A percentile compares a stretch with the other conserved stretches of the same genome.
phyloP scores from a whole-genome alignment of 1,140 invertebrate species.

The Pseudoatta argentina region DNA sequence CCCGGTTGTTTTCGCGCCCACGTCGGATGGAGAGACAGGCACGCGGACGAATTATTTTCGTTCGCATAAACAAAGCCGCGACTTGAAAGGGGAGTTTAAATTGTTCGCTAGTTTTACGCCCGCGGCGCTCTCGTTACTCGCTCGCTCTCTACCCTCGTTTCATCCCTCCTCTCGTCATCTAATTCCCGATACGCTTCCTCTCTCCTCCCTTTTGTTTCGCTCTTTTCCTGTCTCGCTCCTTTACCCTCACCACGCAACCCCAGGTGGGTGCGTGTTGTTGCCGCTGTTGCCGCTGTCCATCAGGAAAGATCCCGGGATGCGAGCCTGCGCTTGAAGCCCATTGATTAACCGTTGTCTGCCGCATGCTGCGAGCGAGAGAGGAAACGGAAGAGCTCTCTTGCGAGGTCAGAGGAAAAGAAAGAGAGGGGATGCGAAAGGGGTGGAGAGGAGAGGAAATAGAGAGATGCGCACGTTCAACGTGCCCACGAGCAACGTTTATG shows the following conservation, averaged over 20 bases:
- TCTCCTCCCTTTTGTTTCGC: slow-evolving; percentile 8
- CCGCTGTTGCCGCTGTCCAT: slow-evolving; percentile 83
- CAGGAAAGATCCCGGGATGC: slow-evolving; percentile 84
- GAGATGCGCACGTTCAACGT: slow-evolving; percentile 55
- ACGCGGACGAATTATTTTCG: slow-evolving; percentile 82
- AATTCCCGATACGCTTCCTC: slow-evolving; percentile 29
- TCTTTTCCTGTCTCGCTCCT: background rate
- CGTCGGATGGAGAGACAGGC: slow-evolving; percentile 2
- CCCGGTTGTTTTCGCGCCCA: slow-evolving; percentile 18
- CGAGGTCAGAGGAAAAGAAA: background rate
- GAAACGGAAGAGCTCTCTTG: slow-evolving; percentile 60
- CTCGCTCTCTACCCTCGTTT: background rate
- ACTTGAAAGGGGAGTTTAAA: slow-evolving; percentile 85
- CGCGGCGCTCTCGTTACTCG: slow-evolving; percentile 64
- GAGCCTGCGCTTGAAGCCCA: slow-evolving; percentile 84
- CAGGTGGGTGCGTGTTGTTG: slow-evolving; percentile 70
- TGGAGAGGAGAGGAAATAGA: slow-evolving; percentile 27
- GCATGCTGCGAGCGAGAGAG: slow-evolving; percentile 72
- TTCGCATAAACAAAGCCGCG: slow-evolving; percentile 84
- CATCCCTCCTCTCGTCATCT: slow-evolving; percentile 28
- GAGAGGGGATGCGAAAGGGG: background rate
- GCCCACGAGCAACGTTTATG: slow-evolving; percentile 80
- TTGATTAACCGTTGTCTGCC: slow-evolving; percentile 86
- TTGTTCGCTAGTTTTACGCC: slow-evolving; percentile 83
- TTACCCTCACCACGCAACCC: background rate